Evolutionary conservation across 64 coral and sea anemone genomes (phyloP).

Genomic region (Dendronephthya gigantea): DNA sequence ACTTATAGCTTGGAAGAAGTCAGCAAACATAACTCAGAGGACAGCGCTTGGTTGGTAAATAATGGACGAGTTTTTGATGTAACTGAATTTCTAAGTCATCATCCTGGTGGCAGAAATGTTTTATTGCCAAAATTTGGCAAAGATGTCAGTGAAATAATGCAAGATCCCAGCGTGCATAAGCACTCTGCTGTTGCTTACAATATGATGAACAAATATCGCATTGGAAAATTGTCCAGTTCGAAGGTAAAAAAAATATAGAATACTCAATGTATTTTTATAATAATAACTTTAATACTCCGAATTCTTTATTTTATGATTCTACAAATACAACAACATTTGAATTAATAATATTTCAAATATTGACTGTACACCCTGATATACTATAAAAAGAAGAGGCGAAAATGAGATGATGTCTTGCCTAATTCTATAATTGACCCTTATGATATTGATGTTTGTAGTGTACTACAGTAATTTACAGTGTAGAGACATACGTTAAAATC

Average conservation of each 20-base stretch:
- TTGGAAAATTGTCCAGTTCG: conserved; percentile 46
- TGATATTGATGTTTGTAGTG: neutral
- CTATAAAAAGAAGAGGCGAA: too few relatives aligned
- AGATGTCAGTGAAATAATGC: conserved; percentile 81
- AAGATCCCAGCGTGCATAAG: conserved; percentile 51
- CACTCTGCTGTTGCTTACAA: conserved; percentile 82
- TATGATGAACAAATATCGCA: conserved; percentile 81
- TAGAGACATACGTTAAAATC: neutral
- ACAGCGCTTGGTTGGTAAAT: conserved; percentile 72
- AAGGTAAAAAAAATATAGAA: neutral
- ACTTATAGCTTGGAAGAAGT: conserved; percentile 44
- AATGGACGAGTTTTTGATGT: conserved; percentile 79
- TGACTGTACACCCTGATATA: too few relatives aligned
- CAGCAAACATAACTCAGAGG: conserved; percentile 44
- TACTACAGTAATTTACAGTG: neutral
- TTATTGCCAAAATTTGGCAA: conserved; percentile 48
- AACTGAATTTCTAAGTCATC: conserved; percentile 60
- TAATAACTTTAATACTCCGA: too few relatives aligned
- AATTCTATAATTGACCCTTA: neutral
- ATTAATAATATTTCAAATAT: too few relatives aligned
- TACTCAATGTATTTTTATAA: too few relatives aligned
- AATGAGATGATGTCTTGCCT: neutral
- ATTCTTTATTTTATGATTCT: too few relatives aligned
- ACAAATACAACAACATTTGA: too few relatives aligned
- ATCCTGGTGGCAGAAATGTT: conserved; percentile 90